phyloP scores from a whole-genome alignment of 2,888 invertebrate species.

The Periphyllus acericola region DNA sequence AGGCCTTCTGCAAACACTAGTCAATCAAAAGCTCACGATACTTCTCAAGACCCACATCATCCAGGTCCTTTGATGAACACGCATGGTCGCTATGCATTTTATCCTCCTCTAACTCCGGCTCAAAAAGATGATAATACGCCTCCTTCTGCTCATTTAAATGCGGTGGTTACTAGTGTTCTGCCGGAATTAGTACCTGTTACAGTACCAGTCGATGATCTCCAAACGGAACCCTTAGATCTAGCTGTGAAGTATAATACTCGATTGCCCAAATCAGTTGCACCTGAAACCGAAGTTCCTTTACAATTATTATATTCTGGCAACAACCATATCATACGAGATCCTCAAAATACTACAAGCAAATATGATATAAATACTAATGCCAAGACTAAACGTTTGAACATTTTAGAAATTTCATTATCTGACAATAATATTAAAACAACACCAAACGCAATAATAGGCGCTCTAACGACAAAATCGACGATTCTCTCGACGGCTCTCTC shows the following conservation, averaged over 20 bases:
- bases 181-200: neutral
- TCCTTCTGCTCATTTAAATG: slow-evolving; percentile 21
- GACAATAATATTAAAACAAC: neutral
- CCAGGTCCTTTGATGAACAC: slow-evolving; percentile 8
- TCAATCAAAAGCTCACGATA: slow-evolving; percentile 13
- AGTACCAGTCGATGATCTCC: neutral
- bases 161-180: neutral
- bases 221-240: slow-evolving; percentile 42
- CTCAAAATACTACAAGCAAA: neutral
- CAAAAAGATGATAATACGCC: slow-evolving; percentile 19
- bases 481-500: slow-evolving; percentile 4
- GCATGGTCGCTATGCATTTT: slow-evolving; percentile 18
- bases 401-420: neutral
- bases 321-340: neutral
- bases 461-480: neutral
- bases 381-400: neutral
- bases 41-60: slow-evolving; percentile 17
- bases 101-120: slow-evolving; percentile 6
- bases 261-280: neutral
- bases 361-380: neutral
- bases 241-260: neutral
- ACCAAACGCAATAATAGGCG: neutral
- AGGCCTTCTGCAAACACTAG: neutral
- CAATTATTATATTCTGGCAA: neutral
- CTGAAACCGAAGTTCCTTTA: slow-evolving; percentile 11